Conservation (phyloP, 2,113 vertebrate genomes). For the Tretioscincus oriximinensis region DNA sequence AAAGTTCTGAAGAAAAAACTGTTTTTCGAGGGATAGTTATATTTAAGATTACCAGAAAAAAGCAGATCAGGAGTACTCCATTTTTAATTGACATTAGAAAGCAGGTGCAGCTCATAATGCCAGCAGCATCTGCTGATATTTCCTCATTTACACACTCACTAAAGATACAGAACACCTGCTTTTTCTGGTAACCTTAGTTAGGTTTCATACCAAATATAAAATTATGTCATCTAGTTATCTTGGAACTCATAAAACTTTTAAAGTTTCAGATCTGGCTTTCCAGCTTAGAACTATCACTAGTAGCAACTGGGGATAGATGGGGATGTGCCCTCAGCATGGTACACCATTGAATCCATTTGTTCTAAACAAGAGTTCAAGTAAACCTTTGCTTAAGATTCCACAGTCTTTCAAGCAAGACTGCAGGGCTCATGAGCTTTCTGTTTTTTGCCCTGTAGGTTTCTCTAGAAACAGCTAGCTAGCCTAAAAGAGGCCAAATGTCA, state of each 20-base stretch:
- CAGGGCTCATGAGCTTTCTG: constrained; percentile 50
- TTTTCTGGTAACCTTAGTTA: too few relatives aligned
- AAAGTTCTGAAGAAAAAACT: too few relatives aligned
- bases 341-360: constrained; percentile 21
- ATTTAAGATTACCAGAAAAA: too few relatives aligned
- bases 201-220: neutral
- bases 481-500: constrained; percentile 60
- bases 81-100: too few relatives aligned
- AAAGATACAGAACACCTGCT: too few relatives aligned
- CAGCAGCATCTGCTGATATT: too few relatives aligned
- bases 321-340: neutral
- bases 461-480: constrained; percentile 37
- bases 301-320: constrained; percentile 29
- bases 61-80: too few relatives aligned
- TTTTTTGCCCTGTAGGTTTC: constrained; percentile 52
- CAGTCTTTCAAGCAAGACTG: constrained; percentile 52
- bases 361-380: neutral
- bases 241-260: constrained; percentile 34
- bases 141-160: too few relatives aligned
- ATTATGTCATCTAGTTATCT: constrained; percentile 21
- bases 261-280: constrained; percentile 29
- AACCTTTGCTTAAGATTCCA: constrained; percentile 55
- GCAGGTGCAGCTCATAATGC: too few relatives aligned
- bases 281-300: constrained; percentile 24
- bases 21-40: too few relatives aligned